phyloP scores from a whole-genome alignment of 2,113 vertebrate species.

The Myotis brandtii region DNA sequence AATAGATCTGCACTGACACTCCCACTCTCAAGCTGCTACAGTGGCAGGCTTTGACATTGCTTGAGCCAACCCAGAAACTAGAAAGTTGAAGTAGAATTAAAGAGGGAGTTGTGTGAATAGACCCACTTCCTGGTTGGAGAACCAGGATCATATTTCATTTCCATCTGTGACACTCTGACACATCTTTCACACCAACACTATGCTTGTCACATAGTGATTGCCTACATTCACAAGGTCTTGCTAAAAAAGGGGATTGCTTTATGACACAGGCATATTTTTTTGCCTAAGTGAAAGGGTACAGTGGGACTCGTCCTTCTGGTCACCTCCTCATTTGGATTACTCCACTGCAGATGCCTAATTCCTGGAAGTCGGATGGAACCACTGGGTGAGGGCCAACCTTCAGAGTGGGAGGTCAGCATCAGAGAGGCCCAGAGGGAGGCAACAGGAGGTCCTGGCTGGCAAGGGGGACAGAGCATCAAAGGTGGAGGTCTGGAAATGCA shows the following conservation, averaged over 20 bases:
- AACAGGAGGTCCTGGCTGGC: background rate
- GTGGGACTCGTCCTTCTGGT: background rate
- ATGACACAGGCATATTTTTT: background rate
- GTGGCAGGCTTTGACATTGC: background rate
- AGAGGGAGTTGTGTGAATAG: slow-evolving; percentile 18
- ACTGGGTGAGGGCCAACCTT: background rate
- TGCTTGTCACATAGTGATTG: background rate
- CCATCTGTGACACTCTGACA: slow-evolving; percentile 3
- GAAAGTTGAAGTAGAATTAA: slow-evolving; percentile 53
- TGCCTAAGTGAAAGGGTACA: background rate
- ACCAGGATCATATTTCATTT: slow-evolving; percentile 39
- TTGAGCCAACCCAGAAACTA: slow-evolving; percentile 58
- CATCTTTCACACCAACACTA: background rate
- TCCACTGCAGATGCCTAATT: background rate
- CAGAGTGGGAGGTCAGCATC: background rate
- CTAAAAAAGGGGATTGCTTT: slow-evolving; percentile 11
- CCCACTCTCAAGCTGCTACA: slow-evolving; percentile 59
- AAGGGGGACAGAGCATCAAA: background rate
- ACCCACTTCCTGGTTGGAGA: slow-evolving; percentile 45
- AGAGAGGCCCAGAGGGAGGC: background rate
- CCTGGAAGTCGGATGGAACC: background rate
- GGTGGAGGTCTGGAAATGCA: background rate
- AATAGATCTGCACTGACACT: slow-evolving; percentile 69
- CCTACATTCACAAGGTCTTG: background rate
- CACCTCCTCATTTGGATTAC: background rate